phyloP scores from a whole-genome alignment of 1,140 invertebrate genomes.

The Drosophila ambigua region DNA sequence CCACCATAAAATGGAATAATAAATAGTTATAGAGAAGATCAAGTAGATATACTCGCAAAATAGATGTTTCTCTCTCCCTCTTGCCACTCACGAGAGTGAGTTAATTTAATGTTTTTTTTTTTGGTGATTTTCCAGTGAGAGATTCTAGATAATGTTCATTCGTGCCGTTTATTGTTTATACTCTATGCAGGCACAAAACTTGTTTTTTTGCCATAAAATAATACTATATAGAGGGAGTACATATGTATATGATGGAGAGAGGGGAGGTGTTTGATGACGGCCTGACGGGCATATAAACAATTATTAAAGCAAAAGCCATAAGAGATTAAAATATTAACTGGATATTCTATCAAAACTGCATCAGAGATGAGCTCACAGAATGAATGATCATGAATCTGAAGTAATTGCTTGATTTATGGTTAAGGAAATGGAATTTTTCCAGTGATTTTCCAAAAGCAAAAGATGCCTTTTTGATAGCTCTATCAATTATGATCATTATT shows the following conservation, averaged over 20 bases:
- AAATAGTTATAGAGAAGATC: slow-evolving; percentile 25
- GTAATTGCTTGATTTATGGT: no score
- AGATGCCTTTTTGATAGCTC: no score
- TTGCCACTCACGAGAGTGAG: slow-evolving; percentile 1
- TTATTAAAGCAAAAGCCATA: slow-evolving; percentile 31
- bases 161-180: slow-evolving; percentile 27
- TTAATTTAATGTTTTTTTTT: slow-evolving; percentile 11
- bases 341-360: neutral
- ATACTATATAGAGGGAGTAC: neutral
- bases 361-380: no score
- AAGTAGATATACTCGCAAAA: slow-evolving; percentile 14
- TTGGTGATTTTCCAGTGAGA: slow-evolving; percentile 60
- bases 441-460: no score
- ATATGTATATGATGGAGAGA: neutral
- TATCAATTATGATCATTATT: no score
- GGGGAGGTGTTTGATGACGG: neutral
- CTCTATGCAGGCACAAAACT: slow-evolving; percentile 49
- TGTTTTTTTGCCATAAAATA: slow-evolving; percentile 41
- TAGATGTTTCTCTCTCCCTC: slow-evolving; percentile 14
- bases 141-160: slow-evolving; percentile 53
- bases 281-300: slow-evolving; percentile 26
- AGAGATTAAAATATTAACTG: slow-evolving; percentile 11
- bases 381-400: no score
- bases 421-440: no score
- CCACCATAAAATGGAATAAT: slow-evolving; percentile 38